phyloP scores from a whole-genome alignment of 2,888 invertebrate genomes.

The Mythimna vitellina region DNA sequence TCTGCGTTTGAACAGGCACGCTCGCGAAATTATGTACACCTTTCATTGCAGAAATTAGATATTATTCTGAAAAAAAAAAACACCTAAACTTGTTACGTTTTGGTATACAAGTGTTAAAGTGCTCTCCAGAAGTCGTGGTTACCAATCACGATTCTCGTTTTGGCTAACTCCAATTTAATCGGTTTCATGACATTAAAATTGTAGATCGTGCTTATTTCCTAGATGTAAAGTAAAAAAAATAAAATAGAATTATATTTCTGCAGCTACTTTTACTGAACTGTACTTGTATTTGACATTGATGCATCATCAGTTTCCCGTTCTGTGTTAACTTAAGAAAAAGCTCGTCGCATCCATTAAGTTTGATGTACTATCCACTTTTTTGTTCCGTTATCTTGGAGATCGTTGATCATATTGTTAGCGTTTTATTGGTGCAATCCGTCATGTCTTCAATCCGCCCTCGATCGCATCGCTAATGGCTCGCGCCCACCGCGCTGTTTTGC shows the following conservation, averaged over 20 bases:
- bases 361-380: conserved; percentile 59
- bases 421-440: conserved; percentile 69
- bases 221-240: conserved; percentile 6
- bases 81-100: conserved; percentile 23
- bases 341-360: conserved; percentile 55
- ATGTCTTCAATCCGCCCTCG: conserved; percentile 70
- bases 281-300: conserved; percentile 59
- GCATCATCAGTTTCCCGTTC: conserved; percentile 49
- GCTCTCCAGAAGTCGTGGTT: conserved; percentile 44
- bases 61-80: conserved; percentile 6
- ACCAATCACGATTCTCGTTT: conserved; percentile 45
- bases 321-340: conserved; percentile 57
- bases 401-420: conserved; percentile 58
- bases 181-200: conserved; percentile 17
- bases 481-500: conserved; percentile 76
- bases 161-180: conserved; percentile 9
- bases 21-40: conserved; percentile 44
- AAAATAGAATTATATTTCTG: conserved; percentile 5
- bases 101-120: conserved; percentile 21
- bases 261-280: conserved; percentile 36
- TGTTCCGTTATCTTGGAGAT: conserved; percentile 52
- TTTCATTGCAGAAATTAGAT: conserved; percentile 46
- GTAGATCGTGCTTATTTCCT: conserved; percentile 15
- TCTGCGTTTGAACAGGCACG: conserved; percentile 37
- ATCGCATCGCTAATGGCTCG: conserved; percentile 69